These are phyloP conservation scores for Ceryle rudis DNA, from an alignment of 2,797 vertebrate species.

Conservation along the genomic window DNA sequence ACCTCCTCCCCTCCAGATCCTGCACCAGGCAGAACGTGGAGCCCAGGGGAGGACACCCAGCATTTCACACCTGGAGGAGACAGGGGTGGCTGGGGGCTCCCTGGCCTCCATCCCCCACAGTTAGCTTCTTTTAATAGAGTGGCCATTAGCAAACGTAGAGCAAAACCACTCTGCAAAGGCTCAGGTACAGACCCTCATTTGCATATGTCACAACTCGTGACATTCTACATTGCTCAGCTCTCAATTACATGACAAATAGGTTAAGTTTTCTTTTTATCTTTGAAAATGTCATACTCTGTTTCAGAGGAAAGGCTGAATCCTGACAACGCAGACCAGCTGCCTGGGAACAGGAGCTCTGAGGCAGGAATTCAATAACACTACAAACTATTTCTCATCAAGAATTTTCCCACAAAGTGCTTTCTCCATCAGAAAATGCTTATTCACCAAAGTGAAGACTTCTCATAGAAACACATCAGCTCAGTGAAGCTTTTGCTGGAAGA, in stretches of 20 bases:
- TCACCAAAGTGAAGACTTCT: background rate
- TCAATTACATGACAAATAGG: background rate
- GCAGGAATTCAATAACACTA: background rate
- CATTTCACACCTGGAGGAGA: accelerated
- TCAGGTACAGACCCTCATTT: background rate
- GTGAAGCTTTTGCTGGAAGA: background rate
- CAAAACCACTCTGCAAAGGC: accelerated
- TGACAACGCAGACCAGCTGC: background rate
- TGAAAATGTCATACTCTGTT: background rate
- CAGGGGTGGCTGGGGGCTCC: accelerated
- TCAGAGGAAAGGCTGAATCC: background rate
- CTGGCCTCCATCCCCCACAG: too few relatives aligned
- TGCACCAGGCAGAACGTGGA: background rate
- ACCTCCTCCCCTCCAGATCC: accelerated
- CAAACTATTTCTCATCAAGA: background rate
- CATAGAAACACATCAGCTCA: background rate
- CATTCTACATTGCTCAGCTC: background rate
- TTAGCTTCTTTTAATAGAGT: background rate
- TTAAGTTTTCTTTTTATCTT: background rate
- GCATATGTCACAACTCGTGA: background rate
- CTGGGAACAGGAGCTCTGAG: background rate
- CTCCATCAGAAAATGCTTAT: background rate
- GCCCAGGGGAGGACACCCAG: background rate
- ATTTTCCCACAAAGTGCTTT: background rate
- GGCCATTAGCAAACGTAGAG: background rate